Percentiles rank a stretch among this genome's conserved stretches.
Evolutionary conservation across 1,140 invertebrate species (phyloP).

Genomic region (Bombus confusus): DNA sequence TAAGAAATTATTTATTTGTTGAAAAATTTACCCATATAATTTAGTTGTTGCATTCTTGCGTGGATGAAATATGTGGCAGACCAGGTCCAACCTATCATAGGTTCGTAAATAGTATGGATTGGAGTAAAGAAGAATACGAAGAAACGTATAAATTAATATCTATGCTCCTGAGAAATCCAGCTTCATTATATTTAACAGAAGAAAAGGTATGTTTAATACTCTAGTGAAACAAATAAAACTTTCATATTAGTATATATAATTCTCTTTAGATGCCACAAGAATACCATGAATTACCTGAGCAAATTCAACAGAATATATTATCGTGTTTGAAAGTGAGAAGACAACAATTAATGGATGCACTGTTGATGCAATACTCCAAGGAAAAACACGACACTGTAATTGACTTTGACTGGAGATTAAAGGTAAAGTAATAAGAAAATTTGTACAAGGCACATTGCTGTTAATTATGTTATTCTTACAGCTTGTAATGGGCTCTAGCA

Average conservation of each 20-base stretch:
- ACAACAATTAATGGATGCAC: slow-evolving; percentile 69
- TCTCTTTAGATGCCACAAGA: slow-evolving; percentile 74
- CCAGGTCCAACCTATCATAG: slow-evolving; percentile 69
- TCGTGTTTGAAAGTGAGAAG: slow-evolving; percentile 72
- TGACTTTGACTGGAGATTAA: slow-evolving; percentile 79
- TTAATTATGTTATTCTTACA: slow-evolving; percentile 37
- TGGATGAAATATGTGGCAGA: slow-evolving; percentile 75
- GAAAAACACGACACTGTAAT: slow-evolving; percentile 68
- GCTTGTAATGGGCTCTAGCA: slow-evolving; percentile 79
- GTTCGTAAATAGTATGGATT: slow-evolving; percentile 72
- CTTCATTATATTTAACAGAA: slow-evolving; percentile 68
- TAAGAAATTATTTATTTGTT: neutral
- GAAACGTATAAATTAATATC: slow-evolving; percentile 67
- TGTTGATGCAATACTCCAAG: slow-evolving; percentile 68
- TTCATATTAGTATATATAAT: neutral
- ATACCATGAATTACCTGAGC: slow-evolving; percentile 73
- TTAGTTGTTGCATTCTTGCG: slow-evolving; percentile 76
- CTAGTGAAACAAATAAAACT: neutral
- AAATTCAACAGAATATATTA: slow-evolving; percentile 68
- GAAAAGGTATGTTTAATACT: slow-evolving; percentile 67
- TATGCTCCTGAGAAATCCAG: slow-evolving; percentile 69
- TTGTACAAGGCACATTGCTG: neutral
- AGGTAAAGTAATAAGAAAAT: slow-evolving; percentile 61
- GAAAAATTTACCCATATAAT: neutral
- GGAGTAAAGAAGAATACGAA: slow-evolving; percentile 73